phyloP scores from a whole-genome alignment of 1,140 invertebrate species.

The Aplysia californica region DNA sequence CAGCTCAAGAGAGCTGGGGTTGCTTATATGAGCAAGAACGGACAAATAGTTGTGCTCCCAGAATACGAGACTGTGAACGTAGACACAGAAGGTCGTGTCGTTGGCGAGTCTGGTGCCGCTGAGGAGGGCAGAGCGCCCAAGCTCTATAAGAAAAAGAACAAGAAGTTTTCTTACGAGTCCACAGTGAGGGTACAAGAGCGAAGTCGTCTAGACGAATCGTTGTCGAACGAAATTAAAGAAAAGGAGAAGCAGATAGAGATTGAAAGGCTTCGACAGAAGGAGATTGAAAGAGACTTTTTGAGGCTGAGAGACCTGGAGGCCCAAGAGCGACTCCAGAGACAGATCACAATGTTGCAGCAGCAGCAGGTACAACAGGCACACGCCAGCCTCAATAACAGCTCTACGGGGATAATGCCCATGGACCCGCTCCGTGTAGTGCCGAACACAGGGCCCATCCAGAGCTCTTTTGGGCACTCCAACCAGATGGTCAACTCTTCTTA shows the following conservation, averaged over 20 bases:
- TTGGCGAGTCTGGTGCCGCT: too few relatives aligned
- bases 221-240: slow-evolving; percentile 35
- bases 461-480: too few relatives aligned
- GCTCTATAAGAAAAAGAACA: slow-evolving; percentile 56
- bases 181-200: slow-evolving; percentile 37
- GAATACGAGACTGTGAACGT: too few relatives aligned
- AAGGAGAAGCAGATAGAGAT: slow-evolving; percentile 48
- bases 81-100: too few relatives aligned
- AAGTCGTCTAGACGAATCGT: slow-evolving; percentile 20
- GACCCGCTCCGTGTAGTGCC: too few relatives aligned
- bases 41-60: slow-evolving; percentile 48
- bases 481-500: too few relatives aligned
- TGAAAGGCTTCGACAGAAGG: too few relatives aligned
- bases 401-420: too few relatives aligned
- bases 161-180: slow-evolving; percentile 40
- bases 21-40: slow-evolving; percentile 48
- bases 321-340: slow-evolving; percentile 46
- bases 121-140: slow-evolving; percentile 37
- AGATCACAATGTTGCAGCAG: slow-evolving; percentile 42
- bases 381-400: too few relatives aligned
- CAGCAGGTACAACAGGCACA: too few relatives aligned
- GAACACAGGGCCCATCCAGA: too few relatives aligned
- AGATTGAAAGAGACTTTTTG: too few relatives aligned
- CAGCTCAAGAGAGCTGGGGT: slow-evolving; percentile 49
- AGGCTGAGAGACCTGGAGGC: slow-evolving; percentile 42